Conservation (phyloP, 1,140 invertebrate genomes). For the Trachelipus rathkii region DNA sequence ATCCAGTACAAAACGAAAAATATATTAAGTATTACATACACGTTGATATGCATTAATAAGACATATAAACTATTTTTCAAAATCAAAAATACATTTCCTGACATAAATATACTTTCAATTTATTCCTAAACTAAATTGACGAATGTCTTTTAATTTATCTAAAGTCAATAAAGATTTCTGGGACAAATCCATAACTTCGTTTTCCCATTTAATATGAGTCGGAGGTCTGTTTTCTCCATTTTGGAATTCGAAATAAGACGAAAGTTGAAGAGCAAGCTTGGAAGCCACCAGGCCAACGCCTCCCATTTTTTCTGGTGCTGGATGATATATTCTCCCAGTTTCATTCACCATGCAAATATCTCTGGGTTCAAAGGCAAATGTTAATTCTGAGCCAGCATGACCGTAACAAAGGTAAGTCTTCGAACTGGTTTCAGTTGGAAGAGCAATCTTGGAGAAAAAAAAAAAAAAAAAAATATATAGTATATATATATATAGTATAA, state of each 20-base stretch:
- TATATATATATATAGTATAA: no score
- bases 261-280: constrained; percentile 21
- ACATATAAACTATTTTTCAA: no score
- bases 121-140: no score
- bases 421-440: not conserved
- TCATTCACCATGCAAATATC: constrained; percentile 1
- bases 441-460: no score
- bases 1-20: no score
- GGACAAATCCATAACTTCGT: not conserved
- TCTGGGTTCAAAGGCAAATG: not conserved
- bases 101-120: no score
- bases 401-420: not conserved
- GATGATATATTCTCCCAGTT: constrained; percentile 20
- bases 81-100: no score
- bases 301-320: constrained; percentile 12
- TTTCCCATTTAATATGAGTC: constrained; percentile 12
- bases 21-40: no score
- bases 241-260: constrained; percentile 5
- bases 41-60: no score
- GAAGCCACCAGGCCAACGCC: constrained; percentile 18
- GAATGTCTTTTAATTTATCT: not conserved
- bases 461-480: no score
- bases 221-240: constrained; percentile 16
- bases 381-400: not conserved
- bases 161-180: not conserved